phyloP scores from a whole-genome alignment of 1,140 invertebrate genomes.

The Thrips palmi region DNA sequence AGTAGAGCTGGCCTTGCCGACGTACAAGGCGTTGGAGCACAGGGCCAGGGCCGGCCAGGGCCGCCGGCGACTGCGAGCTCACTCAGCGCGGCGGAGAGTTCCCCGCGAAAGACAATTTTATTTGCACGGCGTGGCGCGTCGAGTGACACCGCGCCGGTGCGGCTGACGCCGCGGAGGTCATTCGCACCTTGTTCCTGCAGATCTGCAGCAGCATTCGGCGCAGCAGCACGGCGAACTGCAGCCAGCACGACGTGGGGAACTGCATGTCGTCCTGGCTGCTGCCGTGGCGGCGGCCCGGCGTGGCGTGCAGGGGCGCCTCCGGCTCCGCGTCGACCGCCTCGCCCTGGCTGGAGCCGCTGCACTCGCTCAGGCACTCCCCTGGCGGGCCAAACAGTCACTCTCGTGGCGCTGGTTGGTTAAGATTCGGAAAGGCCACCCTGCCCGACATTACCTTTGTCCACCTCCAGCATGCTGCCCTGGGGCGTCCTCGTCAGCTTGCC shows the following conservation, averaged over 20 bases:
- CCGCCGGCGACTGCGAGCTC: no score
- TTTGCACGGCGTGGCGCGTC: no score
- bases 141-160: no score
- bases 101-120: no score
- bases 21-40: no score
- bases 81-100: no score
- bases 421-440: background rate
- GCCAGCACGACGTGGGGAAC: slow-evolving; percentile 19
- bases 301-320: background rate
- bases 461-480: background rate
- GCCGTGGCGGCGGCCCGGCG: background rate
- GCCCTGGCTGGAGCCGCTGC: background rate
- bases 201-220: slow-evolving; percentile 21
- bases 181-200: slow-evolving; percentile 22
- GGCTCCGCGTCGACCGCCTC: background rate
- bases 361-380: slow-evolving; percentile 4
- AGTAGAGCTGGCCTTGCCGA: no score
- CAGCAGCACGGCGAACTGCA: slow-evolving; percentile 21
- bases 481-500: slow-evolving; percentile 15
- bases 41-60: no score
- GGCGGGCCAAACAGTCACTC: slow-evolving; percentile 3
- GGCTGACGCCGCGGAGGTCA: no score
- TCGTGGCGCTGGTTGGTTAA: slow-evolving; percentile 4
- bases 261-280: slow-evolving; percentile 10
- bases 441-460: background rate